Conservation (phyloP, 1,140 invertebrate genomes). For the Saccostrea cuccullata region DNA sequence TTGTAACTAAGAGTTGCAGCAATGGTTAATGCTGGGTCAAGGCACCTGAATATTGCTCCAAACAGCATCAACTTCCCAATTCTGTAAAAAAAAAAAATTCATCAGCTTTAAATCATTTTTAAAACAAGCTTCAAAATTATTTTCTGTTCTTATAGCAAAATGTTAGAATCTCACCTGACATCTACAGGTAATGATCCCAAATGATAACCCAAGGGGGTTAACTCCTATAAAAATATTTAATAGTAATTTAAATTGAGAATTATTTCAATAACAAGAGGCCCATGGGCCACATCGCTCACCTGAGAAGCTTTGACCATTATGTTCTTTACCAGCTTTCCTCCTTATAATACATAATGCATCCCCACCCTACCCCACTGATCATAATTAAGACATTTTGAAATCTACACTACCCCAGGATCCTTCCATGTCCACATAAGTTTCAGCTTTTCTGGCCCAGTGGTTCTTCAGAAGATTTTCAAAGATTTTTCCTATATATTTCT, state of each 20-base stretch:
- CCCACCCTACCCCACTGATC: no score
- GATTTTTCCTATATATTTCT: no score
- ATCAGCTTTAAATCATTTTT: not conserved
- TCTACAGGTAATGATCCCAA: constrained; percentile 91
- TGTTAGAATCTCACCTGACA: constrained; percentile 72
- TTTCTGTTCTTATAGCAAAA: not conserved
- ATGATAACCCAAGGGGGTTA: constrained; percentile 94
- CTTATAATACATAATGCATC: no score
- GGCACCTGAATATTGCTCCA: constrained; percentile 90
- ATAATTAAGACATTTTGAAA: no score
- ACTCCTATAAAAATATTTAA: constrained; percentile 68
- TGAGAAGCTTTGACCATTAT: no score
- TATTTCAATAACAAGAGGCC: not conserved
- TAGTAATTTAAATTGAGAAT: not conserved
- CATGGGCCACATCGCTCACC: no score
- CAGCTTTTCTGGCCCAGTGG: no score
- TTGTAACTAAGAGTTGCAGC: constrained; percentile 92
- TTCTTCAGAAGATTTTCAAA: no score
- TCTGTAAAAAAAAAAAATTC: constrained; percentile 64
- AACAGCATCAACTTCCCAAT: constrained; percentile 91
- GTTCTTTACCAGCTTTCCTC: no score
- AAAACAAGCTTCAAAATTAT: not conserved
- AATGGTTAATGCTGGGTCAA: constrained; percentile 91
- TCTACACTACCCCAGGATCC: no score
- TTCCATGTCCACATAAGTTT: no score